These are phyloP conservation scores for Melanotaenia duboulayi DNA, from an alignment of 2,113 vertebrate genomes.

Conservation along the genomic window DNA sequence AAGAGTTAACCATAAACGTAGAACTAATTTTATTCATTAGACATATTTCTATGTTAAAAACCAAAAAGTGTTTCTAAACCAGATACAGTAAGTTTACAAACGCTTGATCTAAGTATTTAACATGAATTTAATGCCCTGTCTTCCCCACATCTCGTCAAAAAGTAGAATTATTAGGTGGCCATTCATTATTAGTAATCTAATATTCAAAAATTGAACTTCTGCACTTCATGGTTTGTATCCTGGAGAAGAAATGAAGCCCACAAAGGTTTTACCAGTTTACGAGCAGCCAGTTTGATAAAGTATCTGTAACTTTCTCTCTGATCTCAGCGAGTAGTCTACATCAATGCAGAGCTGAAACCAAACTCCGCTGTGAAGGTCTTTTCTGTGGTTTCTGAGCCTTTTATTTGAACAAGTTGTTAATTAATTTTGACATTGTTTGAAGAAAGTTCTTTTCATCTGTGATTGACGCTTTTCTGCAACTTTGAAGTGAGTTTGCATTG, in stretches of 20 bases:
- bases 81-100: too few relatives aligned
- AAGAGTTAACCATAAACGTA: too few relatives aligned
- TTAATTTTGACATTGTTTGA: slow-evolving; percentile 24
- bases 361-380: slow-evolving; percentile 7
- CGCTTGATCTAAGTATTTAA: too few relatives aligned
- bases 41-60: too few relatives aligned
- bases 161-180: too few relatives aligned
- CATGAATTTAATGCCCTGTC: too few relatives aligned
- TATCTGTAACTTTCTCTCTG: slow-evolving; percentile 8
- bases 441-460: slow-evolving; percentile 34
- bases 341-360: slow-evolving; percentile 39
- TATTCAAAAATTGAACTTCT: not conserved
- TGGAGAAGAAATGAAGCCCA: not conserved
- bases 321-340: slow-evolving; percentile 17
- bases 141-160: too few relatives aligned
- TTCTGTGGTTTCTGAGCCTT: slow-evolving; percentile 44
- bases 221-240: not conserved
- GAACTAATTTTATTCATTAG: too few relatives aligned
- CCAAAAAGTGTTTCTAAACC: too few relatives aligned
- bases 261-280: slow-evolving; percentile 12
- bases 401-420: slow-evolving; percentile 41
- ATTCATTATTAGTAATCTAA: not conserved
- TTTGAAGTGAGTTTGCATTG: slow-evolving; percentile 37
- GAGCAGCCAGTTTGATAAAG: slow-evolving; percentile 6
- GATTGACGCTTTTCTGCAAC: slow-evolving; percentile 45